These are phyloP conservation scores for Chloroclysta siterata DNA, from an alignment of 2,888 invertebrate species.

Conservation along the genomic window DNA sequence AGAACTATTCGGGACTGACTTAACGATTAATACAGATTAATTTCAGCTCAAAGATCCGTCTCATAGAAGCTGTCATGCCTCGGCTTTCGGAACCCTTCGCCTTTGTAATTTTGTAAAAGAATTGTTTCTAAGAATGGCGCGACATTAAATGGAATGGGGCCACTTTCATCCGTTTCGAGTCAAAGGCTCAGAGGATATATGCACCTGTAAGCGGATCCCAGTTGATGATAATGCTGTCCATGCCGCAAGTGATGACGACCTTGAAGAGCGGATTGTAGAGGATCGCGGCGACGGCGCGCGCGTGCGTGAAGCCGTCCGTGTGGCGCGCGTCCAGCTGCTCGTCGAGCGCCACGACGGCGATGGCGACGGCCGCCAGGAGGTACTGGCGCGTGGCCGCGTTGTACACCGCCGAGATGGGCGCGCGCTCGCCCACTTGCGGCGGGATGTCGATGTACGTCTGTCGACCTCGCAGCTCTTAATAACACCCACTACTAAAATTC, in stretches of 20 bases:
- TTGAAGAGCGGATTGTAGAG: constrained; percentile 91
- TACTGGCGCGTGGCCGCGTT: constrained; percentile 87
- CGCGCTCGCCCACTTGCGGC: constrained; percentile 85
- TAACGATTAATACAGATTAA: too few relatives aligned
- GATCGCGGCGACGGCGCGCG: constrained; percentile 88
- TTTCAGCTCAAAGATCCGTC: too few relatives aligned
- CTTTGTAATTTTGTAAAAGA: background rate
- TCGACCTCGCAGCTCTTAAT: background rate
- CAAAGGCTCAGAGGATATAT: background rate
- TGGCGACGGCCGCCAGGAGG: constrained; percentile 87
- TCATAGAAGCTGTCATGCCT: too few relatives aligned
- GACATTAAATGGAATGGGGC: background rate
- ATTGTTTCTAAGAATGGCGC: background rate
- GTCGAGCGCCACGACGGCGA: constrained; percentile 87
- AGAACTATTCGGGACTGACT: too few relatives aligned
- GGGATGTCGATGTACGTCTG: constrained; percentile 88
- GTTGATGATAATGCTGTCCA: constrained; percentile 92
- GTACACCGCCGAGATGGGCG: constrained; percentile 86
- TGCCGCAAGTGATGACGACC: constrained; percentile 90
- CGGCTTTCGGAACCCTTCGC: background rate
- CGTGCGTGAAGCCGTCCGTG: constrained; percentile 90
- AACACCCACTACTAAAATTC: background rate
- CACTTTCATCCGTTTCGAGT: background rate
- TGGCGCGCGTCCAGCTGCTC: constrained; percentile 87
- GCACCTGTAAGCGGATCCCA: constrained; percentile 88